Percentiles rank a stretch among this genome's conserved stretches.
Conservation (phyloP, 1,140 invertebrate species). For the Bombus polaris region DNA sequence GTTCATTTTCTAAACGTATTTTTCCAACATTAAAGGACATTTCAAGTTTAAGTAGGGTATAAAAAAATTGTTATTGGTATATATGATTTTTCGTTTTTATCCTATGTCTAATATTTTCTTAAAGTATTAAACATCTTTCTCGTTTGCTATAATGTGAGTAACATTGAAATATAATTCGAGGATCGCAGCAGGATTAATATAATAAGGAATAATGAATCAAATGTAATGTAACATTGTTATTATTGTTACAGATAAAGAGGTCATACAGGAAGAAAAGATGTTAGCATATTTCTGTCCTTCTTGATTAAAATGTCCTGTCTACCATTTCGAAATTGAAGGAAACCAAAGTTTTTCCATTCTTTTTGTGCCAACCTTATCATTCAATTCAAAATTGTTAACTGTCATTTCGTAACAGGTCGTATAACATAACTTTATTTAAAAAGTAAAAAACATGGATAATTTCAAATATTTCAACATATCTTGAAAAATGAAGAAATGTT, state of each 20-base stretch:
- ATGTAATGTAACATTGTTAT: background rate
- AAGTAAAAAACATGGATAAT: no score
- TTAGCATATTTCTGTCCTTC: conserved; percentile 3
- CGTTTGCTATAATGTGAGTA: background rate
- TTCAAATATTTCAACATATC: no score
- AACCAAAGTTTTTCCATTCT: background rate
- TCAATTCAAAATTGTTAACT: no score
- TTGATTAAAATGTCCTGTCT: background rate
- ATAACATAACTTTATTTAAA: no score
- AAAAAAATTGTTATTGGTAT: no score
- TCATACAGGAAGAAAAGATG: background rate
- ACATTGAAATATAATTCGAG: background rate
- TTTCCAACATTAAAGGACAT: no score
- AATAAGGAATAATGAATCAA: background rate
- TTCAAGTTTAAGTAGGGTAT: no score
- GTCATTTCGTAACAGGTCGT: no score
- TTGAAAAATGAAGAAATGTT: background rate
- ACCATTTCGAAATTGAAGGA: background rate
- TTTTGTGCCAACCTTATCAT: no score
- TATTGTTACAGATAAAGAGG: background rate
- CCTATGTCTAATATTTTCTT: no score
- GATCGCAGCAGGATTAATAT: background rate
- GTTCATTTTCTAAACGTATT: background rate
- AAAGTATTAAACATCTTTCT: no score
- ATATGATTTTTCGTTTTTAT: no score